Conservation (phyloP, 2,888 invertebrate genomes). For the Pimpla rufipes region DNA sequence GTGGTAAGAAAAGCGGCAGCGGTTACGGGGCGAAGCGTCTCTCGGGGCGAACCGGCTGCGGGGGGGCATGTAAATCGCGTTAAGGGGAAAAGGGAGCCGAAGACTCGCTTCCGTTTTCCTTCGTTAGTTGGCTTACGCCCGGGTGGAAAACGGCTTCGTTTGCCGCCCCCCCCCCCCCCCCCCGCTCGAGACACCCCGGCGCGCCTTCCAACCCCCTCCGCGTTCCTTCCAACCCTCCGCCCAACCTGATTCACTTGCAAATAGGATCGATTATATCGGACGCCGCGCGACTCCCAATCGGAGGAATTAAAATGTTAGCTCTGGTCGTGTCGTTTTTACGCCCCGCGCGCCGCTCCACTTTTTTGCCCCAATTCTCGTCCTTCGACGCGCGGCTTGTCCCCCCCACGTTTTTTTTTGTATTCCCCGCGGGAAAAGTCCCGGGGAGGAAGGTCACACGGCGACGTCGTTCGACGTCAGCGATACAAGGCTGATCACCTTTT, state of each 20-base stretch:
- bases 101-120: constrained; percentile 68
- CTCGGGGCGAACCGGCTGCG: background rate
- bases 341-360: constrained; percentile 21
- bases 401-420: too few relatives aligned
- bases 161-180: constrained; percentile 34
- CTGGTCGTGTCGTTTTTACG: constrained; percentile 37
- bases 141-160: constrained; percentile 68
- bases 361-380: constrained; percentile 17
- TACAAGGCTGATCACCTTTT: background rate
- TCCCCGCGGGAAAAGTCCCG: background rate
- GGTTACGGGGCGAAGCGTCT: constrained; percentile 15
- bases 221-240: constrained; percentile 40
- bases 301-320: constrained; percentile 75
- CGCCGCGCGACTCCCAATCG: constrained; percentile 76
- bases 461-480: background rate
- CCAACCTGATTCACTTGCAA: constrained; percentile 78
- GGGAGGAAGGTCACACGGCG: background rate
- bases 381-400: too few relatives aligned
- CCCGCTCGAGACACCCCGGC: too few relatives aligned
- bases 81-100: constrained; percentile 63
- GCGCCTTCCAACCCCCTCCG: background rate
- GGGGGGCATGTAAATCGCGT: constrained; percentile 71
- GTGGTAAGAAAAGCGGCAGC: constrained; percentile 34
- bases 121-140: constrained; percentile 72
- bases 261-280: constrained; percentile 81